Conservation (phyloP, 2,797 vertebrate genomes). For the Enteromius radiatus region DNA sequence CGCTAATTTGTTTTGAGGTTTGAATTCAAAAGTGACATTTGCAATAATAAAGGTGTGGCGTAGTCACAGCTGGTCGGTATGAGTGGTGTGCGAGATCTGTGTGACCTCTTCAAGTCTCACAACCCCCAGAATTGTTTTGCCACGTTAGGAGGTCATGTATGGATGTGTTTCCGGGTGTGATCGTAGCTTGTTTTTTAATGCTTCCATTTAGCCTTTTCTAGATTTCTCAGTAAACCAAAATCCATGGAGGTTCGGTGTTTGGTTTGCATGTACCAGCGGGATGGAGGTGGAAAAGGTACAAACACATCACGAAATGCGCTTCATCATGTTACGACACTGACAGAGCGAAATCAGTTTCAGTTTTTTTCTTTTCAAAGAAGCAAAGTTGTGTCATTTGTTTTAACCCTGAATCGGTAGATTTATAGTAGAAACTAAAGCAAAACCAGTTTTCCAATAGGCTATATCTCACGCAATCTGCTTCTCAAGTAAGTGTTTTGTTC, state of each 20-base stretch:
- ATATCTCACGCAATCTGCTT: no score
- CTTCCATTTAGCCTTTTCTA: conserved; percentile 64
- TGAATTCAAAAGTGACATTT: conserved; percentile 76
- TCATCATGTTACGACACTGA: not conserved
- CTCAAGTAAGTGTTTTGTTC: no score
- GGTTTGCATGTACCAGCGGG: conserved; percentile 39
- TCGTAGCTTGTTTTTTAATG: conserved; percentile 64
- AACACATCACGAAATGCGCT: not conserved
- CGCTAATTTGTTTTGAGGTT: conserved; percentile 70
- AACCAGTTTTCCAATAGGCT: not conserved
- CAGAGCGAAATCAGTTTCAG: not conserved
- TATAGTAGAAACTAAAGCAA: not conserved
- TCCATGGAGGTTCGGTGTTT: conserved; percentile 46
- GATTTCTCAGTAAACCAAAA: conserved; percentile 62
- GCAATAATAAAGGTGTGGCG: conserved; percentile 82
- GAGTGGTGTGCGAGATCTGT: conserved; percentile 65
- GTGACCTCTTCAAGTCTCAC: conserved; percentile 40
- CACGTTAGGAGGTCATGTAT: conserved; percentile 47
- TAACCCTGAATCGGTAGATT: not conserved
- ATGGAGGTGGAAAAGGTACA: conserved; percentile 5
- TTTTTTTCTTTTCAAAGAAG: not conserved
- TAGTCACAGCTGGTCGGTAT: conserved; percentile 62
- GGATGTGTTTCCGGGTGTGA: conserved; percentile 52
- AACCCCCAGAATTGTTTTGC: conserved; percentile 26
- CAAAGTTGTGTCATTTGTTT: not conserved